Conservation (phyloP, 2,888 invertebrate species). For the Zaprionus obscuricornis region DNA sequence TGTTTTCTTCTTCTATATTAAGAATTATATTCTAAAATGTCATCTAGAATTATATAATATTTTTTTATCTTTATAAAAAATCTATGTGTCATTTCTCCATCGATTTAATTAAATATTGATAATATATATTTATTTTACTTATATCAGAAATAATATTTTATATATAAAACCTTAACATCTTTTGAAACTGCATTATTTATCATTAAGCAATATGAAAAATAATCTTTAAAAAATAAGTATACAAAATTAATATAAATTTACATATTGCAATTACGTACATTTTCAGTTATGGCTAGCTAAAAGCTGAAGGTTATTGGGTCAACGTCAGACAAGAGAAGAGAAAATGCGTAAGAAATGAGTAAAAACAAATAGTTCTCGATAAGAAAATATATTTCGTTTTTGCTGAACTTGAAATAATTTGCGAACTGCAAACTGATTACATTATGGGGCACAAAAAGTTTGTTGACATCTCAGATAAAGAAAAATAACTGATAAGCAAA, state of each 20-base stretch:
- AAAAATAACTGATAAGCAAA: conserved; percentile 33
- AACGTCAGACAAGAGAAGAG: conserved; percentile 59
- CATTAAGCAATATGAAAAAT: too few species aligned
- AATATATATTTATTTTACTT: too few species aligned
- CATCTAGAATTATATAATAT: too few species aligned
- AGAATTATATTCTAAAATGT: too few species aligned
- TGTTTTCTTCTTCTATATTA: too few species aligned
- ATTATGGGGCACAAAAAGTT: conserved; percentile 28
- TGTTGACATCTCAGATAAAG: conserved; percentile 51
- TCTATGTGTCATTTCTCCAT: too few species aligned
- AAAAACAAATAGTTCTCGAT: conserved; percentile 56
- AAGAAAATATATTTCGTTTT: conserved; percentile 24
- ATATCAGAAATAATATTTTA: too few species aligned
- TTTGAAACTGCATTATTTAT: background rate
- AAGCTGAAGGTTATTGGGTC: conserved; percentile 66
- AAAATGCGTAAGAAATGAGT: conserved; percentile 27
- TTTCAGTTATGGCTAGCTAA: background rate
- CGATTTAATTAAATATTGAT: too few species aligned
- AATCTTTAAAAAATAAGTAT: background rate
- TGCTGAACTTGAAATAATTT: conserved; percentile 53
- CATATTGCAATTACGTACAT: background rate
- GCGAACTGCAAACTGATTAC: conserved; percentile 24
- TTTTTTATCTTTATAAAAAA: too few species aligned
- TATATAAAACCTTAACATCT: too few species aligned
- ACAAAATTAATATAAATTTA: background rate